Conservation (phyloP, 1,140 invertebrate genomes). For the Camponotus floridanus region DNA sequence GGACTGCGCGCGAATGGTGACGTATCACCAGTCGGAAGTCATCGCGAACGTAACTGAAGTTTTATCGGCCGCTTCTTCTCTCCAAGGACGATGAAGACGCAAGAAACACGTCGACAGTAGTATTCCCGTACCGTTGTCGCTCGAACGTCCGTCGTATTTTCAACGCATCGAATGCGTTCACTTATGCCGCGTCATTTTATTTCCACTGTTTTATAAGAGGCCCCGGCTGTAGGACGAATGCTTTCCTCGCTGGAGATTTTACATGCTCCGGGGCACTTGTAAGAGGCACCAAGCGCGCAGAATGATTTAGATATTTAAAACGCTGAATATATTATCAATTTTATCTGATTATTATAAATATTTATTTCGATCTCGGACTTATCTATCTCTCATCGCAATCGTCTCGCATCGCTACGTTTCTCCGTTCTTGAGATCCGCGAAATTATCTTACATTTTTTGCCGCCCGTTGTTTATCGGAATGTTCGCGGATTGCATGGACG, state of each 20-base stretch:
- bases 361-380: not conserved
- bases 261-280: not conserved
- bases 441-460: not conserved
- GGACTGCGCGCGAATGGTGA: constrained; percentile 20
- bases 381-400: constrained; percentile 34
- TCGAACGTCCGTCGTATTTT: constrained; percentile 29
- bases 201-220: constrained; percentile 13
- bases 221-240: not conserved
- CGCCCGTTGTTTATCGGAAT: constrained; percentile 26
- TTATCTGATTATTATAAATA: constrained; percentile 5
- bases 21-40: constrained; percentile 64
- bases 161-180: constrained; percentile 31
- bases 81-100: constrained; percentile 41
- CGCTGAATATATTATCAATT: not conserved
- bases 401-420: constrained; percentile 23
- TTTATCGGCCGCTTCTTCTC: constrained; percentile 47
- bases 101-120: constrained; percentile 36
- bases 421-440: not conserved
- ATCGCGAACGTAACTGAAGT: constrained; percentile 61
- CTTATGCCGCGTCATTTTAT: constrained; percentile 50
- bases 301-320: too few species aligned
- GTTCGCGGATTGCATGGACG: constrained; percentile 14
- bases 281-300: too few species aligned
- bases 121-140: constrained; percentile 38
- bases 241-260: constrained; percentile 9